Conservation (phyloP, 2,113 vertebrate species). For the Ctenomys sociabilis region DNA sequence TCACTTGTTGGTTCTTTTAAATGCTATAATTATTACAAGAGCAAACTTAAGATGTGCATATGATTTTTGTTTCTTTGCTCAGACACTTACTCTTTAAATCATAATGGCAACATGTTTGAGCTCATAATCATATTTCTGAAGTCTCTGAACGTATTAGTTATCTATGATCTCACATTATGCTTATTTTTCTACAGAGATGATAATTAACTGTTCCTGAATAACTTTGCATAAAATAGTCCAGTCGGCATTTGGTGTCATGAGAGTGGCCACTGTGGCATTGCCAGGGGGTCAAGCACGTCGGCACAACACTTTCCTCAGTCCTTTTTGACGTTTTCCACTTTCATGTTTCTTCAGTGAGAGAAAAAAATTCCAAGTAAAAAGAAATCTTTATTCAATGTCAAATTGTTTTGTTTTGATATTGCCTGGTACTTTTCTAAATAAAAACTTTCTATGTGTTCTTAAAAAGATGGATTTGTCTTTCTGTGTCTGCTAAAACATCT, state of each 20-base stretch:
- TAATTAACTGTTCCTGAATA: neutral
- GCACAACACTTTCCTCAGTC: neutral
- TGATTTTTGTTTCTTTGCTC: neutral
- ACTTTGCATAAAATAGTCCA: neutral
- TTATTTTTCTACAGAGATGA: neutral
- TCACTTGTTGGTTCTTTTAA: neutral
- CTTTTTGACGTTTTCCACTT: neutral
- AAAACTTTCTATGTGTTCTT: neutral
- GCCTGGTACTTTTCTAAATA: neutral
- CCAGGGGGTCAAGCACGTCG: neutral
- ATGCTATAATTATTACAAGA: neutral
- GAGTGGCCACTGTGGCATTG: neutral
- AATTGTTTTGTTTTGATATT: neutral
- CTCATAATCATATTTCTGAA: neutral
- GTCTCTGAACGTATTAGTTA: neutral
- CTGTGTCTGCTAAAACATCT: neutral
- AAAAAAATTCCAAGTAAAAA: neutral
- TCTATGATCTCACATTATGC: neutral
- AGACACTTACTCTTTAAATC: neutral
- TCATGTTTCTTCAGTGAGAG: neutral
- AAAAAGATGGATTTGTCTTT: neutral
- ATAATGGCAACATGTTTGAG: neutral
- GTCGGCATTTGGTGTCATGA: neutral
- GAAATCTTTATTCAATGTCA: neutral
- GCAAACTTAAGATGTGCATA: neutral